phyloP scores from a whole-genome alignment of 2,888 invertebrate species.

The Drosophila siamana region DNA sequence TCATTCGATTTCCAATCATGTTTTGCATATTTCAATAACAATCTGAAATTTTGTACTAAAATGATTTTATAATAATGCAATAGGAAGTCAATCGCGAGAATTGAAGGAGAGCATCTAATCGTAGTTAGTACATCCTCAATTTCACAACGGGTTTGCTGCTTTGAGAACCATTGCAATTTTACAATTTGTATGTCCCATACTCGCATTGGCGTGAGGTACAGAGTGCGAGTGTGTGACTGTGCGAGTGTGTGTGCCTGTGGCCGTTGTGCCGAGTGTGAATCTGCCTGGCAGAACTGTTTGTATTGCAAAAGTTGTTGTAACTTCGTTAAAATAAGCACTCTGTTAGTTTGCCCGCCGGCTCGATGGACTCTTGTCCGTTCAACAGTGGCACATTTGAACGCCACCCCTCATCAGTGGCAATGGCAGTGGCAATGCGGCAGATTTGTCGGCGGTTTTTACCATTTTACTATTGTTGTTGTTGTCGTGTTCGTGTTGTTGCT shows the following conservation, averaged over 20 bases:
- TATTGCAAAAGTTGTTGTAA: conserved; percentile 80
- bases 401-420: not conserved
- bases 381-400: conserved; percentile 20
- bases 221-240: conserved; percentile 33
- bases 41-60: no score
- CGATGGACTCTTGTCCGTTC: conserved; percentile 58
- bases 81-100: not conserved
- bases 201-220: conserved; percentile 12
- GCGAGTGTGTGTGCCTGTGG: conserved; percentile 40
- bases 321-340: conserved; percentile 82
- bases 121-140: not conserved
- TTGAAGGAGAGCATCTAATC: conserved; percentile 26
- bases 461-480: no score
- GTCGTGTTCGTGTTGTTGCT: conserved; percentile 19
- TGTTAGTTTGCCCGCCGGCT: conserved; percentile 79
- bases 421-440: conserved; percentile 73
- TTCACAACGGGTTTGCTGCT: conserved; percentile 62
- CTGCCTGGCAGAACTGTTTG: conserved; percentile 80
- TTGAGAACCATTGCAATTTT: conserved; percentile 58
- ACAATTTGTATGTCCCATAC: conserved; percentile 46
- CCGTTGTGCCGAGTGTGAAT: conserved; percentile 75
- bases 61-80: no score
- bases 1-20: no score
- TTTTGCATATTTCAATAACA: no score
- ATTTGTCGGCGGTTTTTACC: conserved; percentile 77